phyloP scores from a whole-genome alignment of 2,888 invertebrate genomes.

The Deroplatys truncata region DNA sequence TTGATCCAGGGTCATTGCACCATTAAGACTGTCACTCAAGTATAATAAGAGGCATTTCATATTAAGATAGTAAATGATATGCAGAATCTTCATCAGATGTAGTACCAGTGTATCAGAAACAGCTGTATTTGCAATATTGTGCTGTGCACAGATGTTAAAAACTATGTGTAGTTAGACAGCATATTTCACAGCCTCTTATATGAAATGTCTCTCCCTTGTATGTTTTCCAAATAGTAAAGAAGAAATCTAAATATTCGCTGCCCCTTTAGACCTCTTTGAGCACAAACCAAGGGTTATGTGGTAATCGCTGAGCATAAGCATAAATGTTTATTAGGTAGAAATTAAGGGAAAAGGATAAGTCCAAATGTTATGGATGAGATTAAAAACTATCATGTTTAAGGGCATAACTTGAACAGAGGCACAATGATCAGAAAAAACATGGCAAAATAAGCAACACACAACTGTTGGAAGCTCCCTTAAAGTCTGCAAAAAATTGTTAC shows the following conservation, averaged over 20 bases:
- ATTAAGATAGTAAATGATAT: neutral
- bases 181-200: neutral
- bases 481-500: neutral
- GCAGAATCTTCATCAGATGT: too few relatives aligned
- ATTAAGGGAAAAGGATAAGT: neutral
- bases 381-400: neutral
- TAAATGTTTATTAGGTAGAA: neutral
- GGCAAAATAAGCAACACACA: neutral
- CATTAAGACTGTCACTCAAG: neutral
- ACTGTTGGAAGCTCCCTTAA: neutral
- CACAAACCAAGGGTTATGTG: neutral
- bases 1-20: neutral
- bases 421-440: neutral
- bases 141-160: neutral
- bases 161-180: too few relatives aligned
- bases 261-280: neutral
- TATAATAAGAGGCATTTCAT: neutral
- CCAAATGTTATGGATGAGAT: neutral
- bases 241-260: neutral
- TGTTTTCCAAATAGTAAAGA: neutral
- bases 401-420: neutral
- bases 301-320: neutral
- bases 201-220: slow-evolving; percentile 1
- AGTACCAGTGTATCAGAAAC: neutral
- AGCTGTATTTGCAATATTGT: neutral